Conservation (phyloP, 2,113 vertebrate species). For the Microcebus murinus region DNA sequence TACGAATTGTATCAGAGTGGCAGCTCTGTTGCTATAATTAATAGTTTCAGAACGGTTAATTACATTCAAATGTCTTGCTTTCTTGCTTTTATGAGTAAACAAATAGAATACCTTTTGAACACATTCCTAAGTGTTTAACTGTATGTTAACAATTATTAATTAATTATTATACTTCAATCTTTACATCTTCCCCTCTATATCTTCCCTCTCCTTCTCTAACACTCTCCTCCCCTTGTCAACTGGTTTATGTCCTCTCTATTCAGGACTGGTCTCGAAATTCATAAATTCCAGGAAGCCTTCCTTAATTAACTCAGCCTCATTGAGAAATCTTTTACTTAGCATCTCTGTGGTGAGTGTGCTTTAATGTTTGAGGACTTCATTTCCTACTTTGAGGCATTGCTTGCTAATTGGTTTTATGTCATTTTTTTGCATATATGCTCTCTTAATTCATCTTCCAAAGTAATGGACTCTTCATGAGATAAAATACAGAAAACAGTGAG, state of each 20-base stretch:
- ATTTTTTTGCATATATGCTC: conserved; percentile 46
- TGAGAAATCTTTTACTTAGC: conserved; percentile 9
- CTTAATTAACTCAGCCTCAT: conserved; percentile 38
- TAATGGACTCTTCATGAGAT: neutral
- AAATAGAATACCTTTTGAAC: conserved; percentile 42
- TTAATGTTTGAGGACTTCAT: conserved; percentile 52
- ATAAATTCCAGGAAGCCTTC: conserved; percentile 9
- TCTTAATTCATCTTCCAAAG: conserved; percentile 52
- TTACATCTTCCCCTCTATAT: neutral
- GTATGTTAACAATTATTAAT: neutral
- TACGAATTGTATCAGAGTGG: neutral
- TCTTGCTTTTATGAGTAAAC: conserved; percentile 65
- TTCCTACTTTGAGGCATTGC: conserved; percentile 40
- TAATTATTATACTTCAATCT: neutral
- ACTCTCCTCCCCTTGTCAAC: neutral
- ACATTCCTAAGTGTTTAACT: neutral
- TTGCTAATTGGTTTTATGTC: conserved; percentile 67
- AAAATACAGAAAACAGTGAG: neutral
- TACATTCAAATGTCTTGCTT: conserved; percentile 28
- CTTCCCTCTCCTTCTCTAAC: neutral
- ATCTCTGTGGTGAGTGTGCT: neutral
- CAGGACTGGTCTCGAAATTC: neutral
- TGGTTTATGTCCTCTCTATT: neutral
- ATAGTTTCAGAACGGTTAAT: conserved; percentile 31
- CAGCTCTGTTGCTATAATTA: neutral